Percentiles rank a stretch among this genome's conserved stretches.
phyloP scores from a whole-genome alignment of 2,113 vertebrate genomes.

The Verasper variegatus region DNA sequence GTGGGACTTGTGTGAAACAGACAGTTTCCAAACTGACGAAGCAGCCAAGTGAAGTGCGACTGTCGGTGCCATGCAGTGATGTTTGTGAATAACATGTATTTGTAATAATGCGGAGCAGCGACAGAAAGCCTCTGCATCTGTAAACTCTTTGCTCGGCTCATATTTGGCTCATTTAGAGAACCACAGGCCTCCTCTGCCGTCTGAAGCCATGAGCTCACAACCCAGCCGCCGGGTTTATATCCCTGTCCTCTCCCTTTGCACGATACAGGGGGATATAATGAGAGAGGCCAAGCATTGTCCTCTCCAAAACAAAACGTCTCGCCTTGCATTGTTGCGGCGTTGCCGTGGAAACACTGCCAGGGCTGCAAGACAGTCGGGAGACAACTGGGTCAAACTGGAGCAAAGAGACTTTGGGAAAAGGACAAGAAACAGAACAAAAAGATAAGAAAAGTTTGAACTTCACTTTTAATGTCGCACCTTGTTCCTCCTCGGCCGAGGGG shows the following conservation, averaged over 20 bases:
- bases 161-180: not conserved
- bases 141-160: too few relatives aligned
- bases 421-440: not conserved
- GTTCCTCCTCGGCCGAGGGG: not conserved
- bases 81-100: too few relatives aligned
- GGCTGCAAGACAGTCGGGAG: constrained; percentile 41
- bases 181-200: not conserved
- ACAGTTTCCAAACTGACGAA: too few relatives aligned
- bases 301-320: constrained; percentile 54
- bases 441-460: not conserved
- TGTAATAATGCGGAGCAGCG: too few relatives aligned
- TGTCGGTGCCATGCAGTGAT: too few relatives aligned
- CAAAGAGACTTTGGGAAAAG: not conserved
- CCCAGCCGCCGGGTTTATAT: too few relatives aligned
- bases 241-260: not conserved
- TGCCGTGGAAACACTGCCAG: constrained; percentile 62
- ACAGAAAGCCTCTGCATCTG: too few relatives aligned
- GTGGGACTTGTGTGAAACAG: too few relatives aligned
- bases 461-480: not conserved
- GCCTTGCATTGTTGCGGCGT: constrained; percentile 63
- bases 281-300: constrained; percentile 55
- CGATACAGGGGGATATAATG: constrained; percentile 21
- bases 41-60: too few relatives aligned
- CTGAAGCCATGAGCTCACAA: too few relatives aligned
- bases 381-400: constrained; percentile 38